Percentiles rank a stretch among this genome's conserved stretches.
Conservation (phyloP, 2,888 invertebrate genomes). For the Lasioglossum morio region DNA sequence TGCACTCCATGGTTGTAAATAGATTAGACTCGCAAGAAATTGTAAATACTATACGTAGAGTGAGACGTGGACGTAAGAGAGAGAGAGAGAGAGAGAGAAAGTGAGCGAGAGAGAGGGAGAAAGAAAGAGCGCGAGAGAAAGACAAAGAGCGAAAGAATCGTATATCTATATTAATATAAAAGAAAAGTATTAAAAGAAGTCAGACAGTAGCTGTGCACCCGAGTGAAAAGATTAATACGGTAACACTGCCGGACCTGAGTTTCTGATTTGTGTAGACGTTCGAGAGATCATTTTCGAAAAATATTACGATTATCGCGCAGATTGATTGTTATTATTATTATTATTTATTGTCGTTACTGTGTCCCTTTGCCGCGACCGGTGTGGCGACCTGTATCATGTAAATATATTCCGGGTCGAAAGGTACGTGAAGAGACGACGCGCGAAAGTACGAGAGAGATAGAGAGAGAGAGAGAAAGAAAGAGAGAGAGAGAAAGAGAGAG, state of each 20-base stretch:
- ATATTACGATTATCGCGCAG: constrained; percentile 44
- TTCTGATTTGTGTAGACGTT: constrained; percentile 56
- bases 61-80: constrained; percentile 26
- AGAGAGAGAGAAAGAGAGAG: constrained; percentile 45
- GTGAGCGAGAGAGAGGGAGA: constrained; percentile 12
- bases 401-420: constrained; percentile 60
- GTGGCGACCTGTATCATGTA: constrained; percentile 62
- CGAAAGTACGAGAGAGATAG: constrained; percentile 25
- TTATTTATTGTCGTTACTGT: constrained; percentile 67
- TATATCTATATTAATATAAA: constrained; percentile 49
- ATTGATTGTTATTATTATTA: constrained; percentile 53
- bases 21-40: constrained; percentile 66
- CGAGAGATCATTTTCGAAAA: constrained; percentile 33
- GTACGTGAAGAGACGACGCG: constrained; percentile 21
- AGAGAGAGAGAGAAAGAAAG: constrained; percentile 33
- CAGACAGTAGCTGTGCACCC: constrained; percentile 45
- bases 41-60: constrained; percentile 68
- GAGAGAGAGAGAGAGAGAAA: constrained; percentile 46
- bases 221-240: constrained; percentile 29
- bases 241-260: constrained; percentile 48
- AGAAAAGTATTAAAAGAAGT: constrained; percentile 35
- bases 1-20: constrained; percentile 73
- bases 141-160: constrained; percentile 24
- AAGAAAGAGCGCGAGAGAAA: background rate
- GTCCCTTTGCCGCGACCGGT: constrained; percentile 44